Evolutionary conservation across 2,888 invertebrate genomes (phyloP), one percentile per base, ranked within the genome.

Genomic region (Agonum fuliginosum): DNA sequence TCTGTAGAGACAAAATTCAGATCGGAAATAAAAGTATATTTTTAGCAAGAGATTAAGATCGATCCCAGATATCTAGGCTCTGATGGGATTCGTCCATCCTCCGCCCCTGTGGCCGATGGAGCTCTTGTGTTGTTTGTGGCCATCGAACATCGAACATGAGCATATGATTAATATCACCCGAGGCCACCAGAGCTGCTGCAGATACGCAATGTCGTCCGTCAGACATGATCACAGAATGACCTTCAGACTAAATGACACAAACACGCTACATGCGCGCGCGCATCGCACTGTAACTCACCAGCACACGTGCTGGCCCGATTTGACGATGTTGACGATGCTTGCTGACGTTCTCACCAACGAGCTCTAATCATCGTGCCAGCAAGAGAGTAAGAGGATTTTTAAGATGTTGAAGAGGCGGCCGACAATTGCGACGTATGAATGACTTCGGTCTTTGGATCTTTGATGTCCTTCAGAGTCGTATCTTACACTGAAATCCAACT

Each of bases 201-300:
- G 67, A 67, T 67, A 67, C 17, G 22, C 22, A 54, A 17, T 54
- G 22, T 20, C 22, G 22, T 54, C 67, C 43, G 41, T 17, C 34
- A 62, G 62, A 19, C 41, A 71, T 71, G 71, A 71, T 43, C 46
- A 71, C 71, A 71, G 48, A 48, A 71, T 51, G 51, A 71, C 71
- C 71, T 71, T 71, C 71, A 71, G 48, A 48, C 46, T 30, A 71
- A 70, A 71, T 71, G 71, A 71, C 71, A 71, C 48, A 71, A 24
- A 46, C 48, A 71, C 51, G 46, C 30, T 10, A 6, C 41, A 41
- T 20, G 67, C 41, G 67, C 67, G 8, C 67, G 19, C 65, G 30
- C 30, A n/a, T 8, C 4, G 1, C n/a, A 20, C 46, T 17, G 8
- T 20, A 46, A 46, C 37, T 37, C 30, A 34, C 20, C 19, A 51